A percentile compares a stretch with the other conserved stretches of the same genome.
These are phyloP conservation scores for Cantharis rufa DNA, from an alignment of 2,888 invertebrate genomes.

Conservation along the genomic window DNA sequence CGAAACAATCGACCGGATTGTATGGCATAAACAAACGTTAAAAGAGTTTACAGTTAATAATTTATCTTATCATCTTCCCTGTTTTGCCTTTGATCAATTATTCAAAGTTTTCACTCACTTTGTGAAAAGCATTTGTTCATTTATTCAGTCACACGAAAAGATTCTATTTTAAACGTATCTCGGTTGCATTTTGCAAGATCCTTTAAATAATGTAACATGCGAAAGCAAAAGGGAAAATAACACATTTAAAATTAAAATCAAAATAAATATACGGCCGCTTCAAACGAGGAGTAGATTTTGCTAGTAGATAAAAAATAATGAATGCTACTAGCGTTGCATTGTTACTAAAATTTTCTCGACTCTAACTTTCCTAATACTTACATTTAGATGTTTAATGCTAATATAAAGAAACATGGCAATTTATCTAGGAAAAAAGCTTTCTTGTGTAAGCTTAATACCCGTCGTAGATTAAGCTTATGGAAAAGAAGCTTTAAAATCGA, in stretches of 20 bases:
- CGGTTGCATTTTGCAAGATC: constrained; percentile 2
- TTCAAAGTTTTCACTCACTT: constrained; percentile 50
- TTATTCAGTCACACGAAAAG: constrained; percentile 38
- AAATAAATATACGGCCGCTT: not conserved
- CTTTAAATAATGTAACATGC: not conserved
- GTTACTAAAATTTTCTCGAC: constrained; percentile 12
- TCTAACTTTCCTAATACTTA: constrained; percentile 36
- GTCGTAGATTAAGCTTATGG: constrained; percentile 32
- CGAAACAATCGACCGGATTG: constrained; percentile 40
- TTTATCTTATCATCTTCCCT: constrained; percentile 45
- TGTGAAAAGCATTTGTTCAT: constrained; percentile 44
- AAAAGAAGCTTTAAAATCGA: constrained; percentile 11
- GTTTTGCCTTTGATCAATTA: constrained; percentile 50
- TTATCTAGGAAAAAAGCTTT: constrained; percentile 47
- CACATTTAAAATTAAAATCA: not conserved
- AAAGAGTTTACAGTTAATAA: constrained; percentile 51
- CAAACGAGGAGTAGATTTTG: not conserved
- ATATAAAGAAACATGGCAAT: constrained; percentile 46
- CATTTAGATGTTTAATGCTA: constrained; percentile 41
- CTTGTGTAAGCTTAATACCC: constrained; percentile 38
- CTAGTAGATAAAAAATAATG: not conserved
- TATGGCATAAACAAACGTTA: constrained; percentile 47
- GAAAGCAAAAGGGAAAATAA: not conserved
- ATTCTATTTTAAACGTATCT: constrained; percentile 18
- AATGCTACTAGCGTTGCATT: not conserved